Evolutionary conservation across 92 coral and sea anemone genomes (phyloP).

Genomic region (Isaurus tuberculatus): DNA sequence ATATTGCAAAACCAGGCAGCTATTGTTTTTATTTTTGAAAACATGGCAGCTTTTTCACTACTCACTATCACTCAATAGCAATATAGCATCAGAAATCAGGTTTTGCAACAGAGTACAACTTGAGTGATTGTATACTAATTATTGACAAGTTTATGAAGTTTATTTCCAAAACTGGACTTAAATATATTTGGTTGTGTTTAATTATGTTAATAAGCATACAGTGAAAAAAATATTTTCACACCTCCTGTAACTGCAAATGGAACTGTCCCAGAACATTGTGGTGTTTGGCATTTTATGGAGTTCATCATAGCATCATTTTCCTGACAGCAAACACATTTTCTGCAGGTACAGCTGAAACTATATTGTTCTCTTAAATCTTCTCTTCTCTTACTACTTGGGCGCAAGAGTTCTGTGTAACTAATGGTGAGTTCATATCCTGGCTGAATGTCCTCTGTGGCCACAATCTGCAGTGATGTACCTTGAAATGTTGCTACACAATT

Average conservation of each 20-base stretch:
- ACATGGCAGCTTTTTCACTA: too few species aligned
- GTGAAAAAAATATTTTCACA: not conserved
- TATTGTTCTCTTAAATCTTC: conserved; percentile 78
- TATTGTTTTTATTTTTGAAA: too few species aligned
- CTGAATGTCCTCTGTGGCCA: conserved; percentile 67
- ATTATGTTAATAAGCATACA: too few species aligned
- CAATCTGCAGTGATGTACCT: conserved; percentile 66
- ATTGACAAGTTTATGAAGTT: too few species aligned
- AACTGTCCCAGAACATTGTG: conserved; percentile 67
- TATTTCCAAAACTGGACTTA: too few species aligned
- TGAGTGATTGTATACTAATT: too few species aligned
- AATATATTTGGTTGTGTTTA: too few species aligned
- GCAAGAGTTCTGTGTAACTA: conserved; percentile 87
- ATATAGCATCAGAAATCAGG: too few species aligned
- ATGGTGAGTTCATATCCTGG: conserved; percentile 86
- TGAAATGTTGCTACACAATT: conserved; percentile 86
- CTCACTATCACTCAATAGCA: too few species aligned
- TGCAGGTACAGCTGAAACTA: conserved; percentile 83
- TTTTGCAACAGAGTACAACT: too few species aligned
- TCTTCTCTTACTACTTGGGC: conserved; percentile 77
- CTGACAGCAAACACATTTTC: conserved; percentile 56
- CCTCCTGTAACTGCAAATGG: conserved; percentile 41
- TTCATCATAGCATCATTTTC: conserved; percentile 74
- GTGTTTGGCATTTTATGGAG: conserved; percentile 69
- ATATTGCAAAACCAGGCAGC: too few species aligned